Evolutionary conservation across 2,797 vertebrate species (phyloP).

Genomic region (Enteromius treurensis): DNA sequence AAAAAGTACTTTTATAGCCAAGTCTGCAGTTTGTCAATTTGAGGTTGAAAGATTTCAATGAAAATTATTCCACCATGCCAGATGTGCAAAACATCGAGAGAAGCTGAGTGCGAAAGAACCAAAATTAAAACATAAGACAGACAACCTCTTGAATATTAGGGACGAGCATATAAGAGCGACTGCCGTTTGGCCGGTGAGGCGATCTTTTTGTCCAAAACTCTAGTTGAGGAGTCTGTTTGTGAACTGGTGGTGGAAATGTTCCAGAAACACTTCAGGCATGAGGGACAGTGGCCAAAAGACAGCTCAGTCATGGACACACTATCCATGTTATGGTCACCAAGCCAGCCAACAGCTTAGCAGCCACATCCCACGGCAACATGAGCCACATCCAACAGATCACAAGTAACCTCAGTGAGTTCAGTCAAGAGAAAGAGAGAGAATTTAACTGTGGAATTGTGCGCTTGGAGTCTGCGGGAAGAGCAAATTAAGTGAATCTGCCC

Average conservation of each 20-base stretch:
- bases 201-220: constrained; percentile 13
- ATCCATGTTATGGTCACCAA: constrained; percentile 32
- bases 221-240: constrained; percentile 12
- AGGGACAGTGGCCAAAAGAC: constrained; percentile 23
- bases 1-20: not conserved
- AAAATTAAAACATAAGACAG: not conserved
- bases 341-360: constrained; percentile 45
- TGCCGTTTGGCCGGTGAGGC: not conserved
- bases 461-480: constrained; percentile 15
- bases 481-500: constrained; percentile 68
- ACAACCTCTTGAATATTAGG: not conserved
- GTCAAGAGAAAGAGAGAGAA: constrained; percentile 12
- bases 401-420: constrained; percentile 9
- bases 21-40: not conserved
- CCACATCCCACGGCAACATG: constrained; percentile 40
- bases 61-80: constrained; percentile 4
- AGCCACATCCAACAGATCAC: constrained; percentile 28
- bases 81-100: not conserved
- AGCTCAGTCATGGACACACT: constrained; percentile 39
- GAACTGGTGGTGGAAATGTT: constrained; percentile 38
- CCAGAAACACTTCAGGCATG: constrained; percentile 28
- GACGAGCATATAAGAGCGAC: not conserved
- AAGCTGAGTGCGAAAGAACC: not conserved
- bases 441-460: constrained; percentile 13
- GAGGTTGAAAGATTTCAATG: not conserved